These are phyloP conservation scores for Lasioglossum pauxillum DNA, from an alignment of 2,888 invertebrate species.

Conservation along the genomic window DNA sequence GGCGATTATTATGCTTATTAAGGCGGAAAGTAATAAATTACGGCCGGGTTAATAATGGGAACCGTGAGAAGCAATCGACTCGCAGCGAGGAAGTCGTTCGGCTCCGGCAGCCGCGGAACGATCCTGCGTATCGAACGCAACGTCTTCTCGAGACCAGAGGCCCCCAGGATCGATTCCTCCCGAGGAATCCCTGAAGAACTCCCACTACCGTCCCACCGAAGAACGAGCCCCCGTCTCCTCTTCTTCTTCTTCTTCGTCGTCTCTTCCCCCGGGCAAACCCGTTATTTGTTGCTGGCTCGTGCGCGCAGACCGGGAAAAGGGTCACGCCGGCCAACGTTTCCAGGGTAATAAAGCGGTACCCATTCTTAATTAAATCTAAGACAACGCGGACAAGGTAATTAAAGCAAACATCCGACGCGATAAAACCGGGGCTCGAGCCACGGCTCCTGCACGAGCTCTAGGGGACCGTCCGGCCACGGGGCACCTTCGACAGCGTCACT, in stretches of 20 bases:
- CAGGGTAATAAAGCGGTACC: slow-evolving; percentile 80
- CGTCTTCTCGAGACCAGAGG: not conserved
- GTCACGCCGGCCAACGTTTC: slow-evolving; percentile 48
- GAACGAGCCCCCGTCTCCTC: not conserved
- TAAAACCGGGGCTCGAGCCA: slow-evolving; percentile 67
- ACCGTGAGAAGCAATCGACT: slow-evolving; percentile 80
- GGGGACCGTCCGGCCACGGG: not conserved
- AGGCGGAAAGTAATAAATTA: slow-evolving; percentile 84
- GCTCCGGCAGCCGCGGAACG: slow-evolving; percentile 17
- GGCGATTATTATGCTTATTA: slow-evolving; percentile 84
- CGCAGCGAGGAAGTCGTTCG: slow-evolving; percentile 66
- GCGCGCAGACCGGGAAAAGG: slow-evolving; percentile 19
- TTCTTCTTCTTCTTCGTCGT: not conserved
- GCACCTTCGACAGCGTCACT: not conserved
- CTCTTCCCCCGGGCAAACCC: not conserved
- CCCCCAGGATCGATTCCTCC: slow-evolving; percentile 23
- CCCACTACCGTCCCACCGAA: not conserved
- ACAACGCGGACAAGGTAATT: slow-evolving; percentile 79
- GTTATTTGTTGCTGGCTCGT: slow-evolving; percentile 18
- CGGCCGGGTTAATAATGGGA: slow-evolving; percentile 68
- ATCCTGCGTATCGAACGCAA: slow-evolving; percentile 25
- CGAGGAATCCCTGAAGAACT: slow-evolving; percentile 3
- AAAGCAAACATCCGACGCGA: slow-evolving; percentile 79
- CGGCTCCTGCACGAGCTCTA: not conserved
- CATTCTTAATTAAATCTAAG: slow-evolving; percentile 83